These are phyloP conservation scores for Columba janthina DNA, from an alignment of 2,113 vertebrate genomes.

Conservation along the genomic window DNA sequence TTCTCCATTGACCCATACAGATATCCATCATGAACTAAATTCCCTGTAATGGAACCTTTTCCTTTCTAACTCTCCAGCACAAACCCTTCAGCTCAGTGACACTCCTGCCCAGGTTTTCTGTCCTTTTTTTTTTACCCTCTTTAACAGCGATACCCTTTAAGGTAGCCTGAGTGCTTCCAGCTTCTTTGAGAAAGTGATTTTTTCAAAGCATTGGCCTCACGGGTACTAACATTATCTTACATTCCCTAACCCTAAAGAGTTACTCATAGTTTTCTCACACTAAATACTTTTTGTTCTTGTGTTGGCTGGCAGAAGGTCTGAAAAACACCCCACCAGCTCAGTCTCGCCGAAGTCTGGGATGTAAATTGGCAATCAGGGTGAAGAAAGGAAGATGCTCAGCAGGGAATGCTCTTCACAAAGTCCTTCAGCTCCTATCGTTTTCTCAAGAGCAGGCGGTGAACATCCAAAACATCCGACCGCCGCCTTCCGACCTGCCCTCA, in stretches of 20 bases:
- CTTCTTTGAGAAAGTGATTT: background rate
- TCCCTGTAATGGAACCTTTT: background rate
- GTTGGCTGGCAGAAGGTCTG: background rate
- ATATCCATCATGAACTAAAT: background rate
- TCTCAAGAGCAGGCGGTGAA: background rate
- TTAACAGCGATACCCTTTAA: background rate
- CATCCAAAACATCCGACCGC: background rate
- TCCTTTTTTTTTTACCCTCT: background rate
- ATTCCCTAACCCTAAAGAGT: background rate
- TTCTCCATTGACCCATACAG: background rate
- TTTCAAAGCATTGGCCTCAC: background rate
- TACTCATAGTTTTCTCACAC: background rate
- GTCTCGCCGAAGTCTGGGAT: background rate
- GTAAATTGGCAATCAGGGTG: background rate
- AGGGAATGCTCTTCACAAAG: background rate
- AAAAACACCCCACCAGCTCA: background rate
- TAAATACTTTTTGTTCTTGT: background rate
- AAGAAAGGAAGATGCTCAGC: background rate
- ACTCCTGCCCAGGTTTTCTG: background rate
- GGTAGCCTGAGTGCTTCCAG: background rate
- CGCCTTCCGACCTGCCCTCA: background rate
- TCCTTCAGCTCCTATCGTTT: background rate
- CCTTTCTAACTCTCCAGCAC: background rate
- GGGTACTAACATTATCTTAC: background rate
- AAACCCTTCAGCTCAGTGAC: background rate